These are phyloP conservation scores for Bombyx mori DNA, from an alignment of 1,140 invertebrate species.

Conservation along the genomic window ASM3026992v2 NC_085116.1:9799501-9800000, in stretches of 20 bases:
- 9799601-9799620: slow-evolving; percentile 28
- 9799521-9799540: too few species aligned
- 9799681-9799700: slow-evolving; percentile 4
- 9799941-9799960: slow-evolving; percentile 16
- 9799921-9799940: neutral
- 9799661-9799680: too few species aligned
- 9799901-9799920: neutral
- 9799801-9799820: slow-evolving; percentile 24
- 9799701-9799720: slow-evolving; percentile 15
- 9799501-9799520: too few species aligned
- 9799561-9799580: neutral
- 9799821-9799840: too few species aligned
- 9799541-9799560: too few species aligned
- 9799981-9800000: slow-evolving; percentile 9
- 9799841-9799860: too few species aligned
- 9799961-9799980: slow-evolving; percentile 6
- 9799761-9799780: slow-evolving; percentile 20
- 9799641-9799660: slow-evolving; percentile 7
- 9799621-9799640: slow-evolving; percentile 11
- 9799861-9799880: too few species aligned
- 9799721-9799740: slow-evolving; percentile 44
- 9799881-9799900: neutral
- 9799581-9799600: slow-evolving; percentile 27
- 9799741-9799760: slow-evolving; percentile 39
- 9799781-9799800: slow-evolving; percentile 25